A percentile compares a stretch with the other conserved stretches of the same genome.
Conservation (phyloP, 2,113 vertebrate genomes). For the Odontesthes bonariensis region DNA sequence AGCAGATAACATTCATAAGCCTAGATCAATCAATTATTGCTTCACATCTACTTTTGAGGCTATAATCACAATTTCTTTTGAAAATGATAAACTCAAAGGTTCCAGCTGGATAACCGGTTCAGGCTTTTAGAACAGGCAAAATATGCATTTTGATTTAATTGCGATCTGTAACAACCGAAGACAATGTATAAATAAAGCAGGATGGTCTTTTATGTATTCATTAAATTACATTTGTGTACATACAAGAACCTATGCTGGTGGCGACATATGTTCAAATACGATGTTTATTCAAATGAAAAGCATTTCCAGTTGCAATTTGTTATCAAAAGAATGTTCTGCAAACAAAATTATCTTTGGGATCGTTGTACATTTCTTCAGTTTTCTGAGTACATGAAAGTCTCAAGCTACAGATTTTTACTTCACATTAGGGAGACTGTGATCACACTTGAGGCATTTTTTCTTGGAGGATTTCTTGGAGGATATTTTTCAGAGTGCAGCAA, state of each 20-base stretch:
- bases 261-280: not conserved
- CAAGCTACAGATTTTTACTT: not conserved
- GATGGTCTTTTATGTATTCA: no score
- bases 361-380: no score
- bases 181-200: no score
- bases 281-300: not conserved
- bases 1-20: not conserved
- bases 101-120: no score
- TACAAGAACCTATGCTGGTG: slow-evolving; percentile 49
- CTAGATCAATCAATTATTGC: not conserved
- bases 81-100: not conserved
- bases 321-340: no score
- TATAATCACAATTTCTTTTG: not conserved
- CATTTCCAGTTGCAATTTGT: not conserved
- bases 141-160: not conserved
- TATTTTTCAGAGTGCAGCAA: not conserved
- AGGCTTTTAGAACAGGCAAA: not conserved
- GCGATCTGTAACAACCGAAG: no score
- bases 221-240: not conserved
- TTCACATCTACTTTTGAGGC: not conserved
- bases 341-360: not conserved
- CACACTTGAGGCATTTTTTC: not conserved
- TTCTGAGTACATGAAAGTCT: no score
- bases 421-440: not conserved
- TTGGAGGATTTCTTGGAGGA: not conserved